Conservation (phyloP, 2,113 vertebrate species). For the Phylloscopus whistleri region DNA sequence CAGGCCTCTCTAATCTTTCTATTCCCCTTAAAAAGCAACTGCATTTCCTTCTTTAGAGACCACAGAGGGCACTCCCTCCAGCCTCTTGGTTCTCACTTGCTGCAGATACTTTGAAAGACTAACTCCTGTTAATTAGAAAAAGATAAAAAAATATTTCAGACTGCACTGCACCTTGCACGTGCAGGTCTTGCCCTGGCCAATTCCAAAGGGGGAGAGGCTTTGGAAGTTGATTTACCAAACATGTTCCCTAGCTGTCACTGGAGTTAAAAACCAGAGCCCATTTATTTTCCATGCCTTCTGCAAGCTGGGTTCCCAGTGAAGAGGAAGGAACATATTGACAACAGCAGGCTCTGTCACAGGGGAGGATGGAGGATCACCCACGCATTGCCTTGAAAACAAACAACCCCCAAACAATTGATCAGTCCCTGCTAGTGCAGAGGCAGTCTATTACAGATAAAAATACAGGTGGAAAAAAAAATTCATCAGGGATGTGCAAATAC, state of each 20-base stretch:
- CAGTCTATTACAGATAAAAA: constrained; percentile 38
- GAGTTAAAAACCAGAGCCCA: constrained; percentile 5
- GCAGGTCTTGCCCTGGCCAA: background rate
- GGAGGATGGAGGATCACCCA: constrained; percentile 10
- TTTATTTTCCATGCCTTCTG: constrained; percentile 33
- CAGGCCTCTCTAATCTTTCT: background rate
- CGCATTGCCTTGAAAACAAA: constrained; percentile 47
- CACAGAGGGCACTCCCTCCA: background rate
- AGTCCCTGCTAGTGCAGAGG: constrained; percentile 7
- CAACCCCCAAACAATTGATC: constrained; percentile 51
- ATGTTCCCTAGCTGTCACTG: background rate
- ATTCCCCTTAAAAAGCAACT: background rate
- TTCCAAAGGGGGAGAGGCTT: background rate
- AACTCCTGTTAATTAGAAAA: constrained; percentile 36
- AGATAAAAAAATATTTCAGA: background rate
- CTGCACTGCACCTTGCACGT: background rate
- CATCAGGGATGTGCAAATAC: constrained; percentile 46
- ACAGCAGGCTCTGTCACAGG: constrained; percentile 27
- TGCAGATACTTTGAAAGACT: constrained; percentile 1
- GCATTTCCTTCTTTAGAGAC: background rate
- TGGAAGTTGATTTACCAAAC: constrained; percentile 4
- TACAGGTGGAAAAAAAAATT: constrained; percentile 35
- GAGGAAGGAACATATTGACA: constrained; percentile 36
- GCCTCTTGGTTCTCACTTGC: background rate
- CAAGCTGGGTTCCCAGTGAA: background rate